phyloP scores from a whole-genome alignment of 2,888 invertebrate genomes.

The Andrena bicolor region DNA sequence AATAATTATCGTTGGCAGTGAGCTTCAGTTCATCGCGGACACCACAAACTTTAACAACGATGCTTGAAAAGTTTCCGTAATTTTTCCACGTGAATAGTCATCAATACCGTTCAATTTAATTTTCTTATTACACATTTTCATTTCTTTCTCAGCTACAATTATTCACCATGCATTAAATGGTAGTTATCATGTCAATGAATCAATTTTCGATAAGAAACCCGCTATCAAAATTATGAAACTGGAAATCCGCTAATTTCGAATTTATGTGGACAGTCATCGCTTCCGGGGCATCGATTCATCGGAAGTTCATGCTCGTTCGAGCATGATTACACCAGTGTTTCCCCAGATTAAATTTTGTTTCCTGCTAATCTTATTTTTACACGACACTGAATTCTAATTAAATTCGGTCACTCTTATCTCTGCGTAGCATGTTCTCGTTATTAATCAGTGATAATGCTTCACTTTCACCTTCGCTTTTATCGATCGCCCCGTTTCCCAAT shows the following conservation, averaged over 20 bases:
- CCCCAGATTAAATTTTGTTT: background rate
- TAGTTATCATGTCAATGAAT: conserved; percentile 4
- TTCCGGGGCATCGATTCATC: conserved; percentile 3
- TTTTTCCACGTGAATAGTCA: background rate
- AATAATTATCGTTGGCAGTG: conserved; percentile 18
- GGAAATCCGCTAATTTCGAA: background rate
- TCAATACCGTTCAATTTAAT: background rate
- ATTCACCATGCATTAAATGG: conserved; percentile 5
- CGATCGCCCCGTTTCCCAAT: background rate
- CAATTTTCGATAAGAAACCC: conserved; percentile 14
- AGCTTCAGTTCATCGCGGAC: background rate
- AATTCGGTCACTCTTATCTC: conserved; percentile 4
- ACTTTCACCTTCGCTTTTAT: background rate
- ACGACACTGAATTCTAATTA: background rate
- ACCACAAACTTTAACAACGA: background rate
- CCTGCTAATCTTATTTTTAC: background rate
- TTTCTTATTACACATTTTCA: background rate
- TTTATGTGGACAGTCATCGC: background rate
- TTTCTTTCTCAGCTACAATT: background rate
- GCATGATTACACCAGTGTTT: background rate
- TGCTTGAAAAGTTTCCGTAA: background rate
- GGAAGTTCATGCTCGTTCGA: background rate
- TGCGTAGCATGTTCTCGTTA: background rate
- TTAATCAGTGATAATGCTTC: conserved; percentile 5
- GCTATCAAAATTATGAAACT: background rate